Evolutionary conservation across 2,797 vertebrate genomes (phyloP), one percentile per base, ranked within the genome.

Genomic region (Salmo trutta): DNA sequence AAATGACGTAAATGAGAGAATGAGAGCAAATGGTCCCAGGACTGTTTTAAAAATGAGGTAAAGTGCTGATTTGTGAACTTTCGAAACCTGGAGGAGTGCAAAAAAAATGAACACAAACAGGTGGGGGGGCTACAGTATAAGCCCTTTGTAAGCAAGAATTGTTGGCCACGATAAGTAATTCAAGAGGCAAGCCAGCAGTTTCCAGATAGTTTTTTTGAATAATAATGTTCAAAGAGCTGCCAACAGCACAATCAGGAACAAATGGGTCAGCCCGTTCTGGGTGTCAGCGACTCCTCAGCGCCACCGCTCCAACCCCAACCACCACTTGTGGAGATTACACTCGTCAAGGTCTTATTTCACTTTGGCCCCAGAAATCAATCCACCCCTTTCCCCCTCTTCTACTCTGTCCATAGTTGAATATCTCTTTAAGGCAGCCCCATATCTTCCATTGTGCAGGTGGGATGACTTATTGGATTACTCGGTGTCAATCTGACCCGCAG

Each of bases 11-110:
- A 73, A 77, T 19, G 52, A 81, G 79, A 82, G 80, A 83, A 87
- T 78, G 82, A 81, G 85, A 84, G 82, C 70, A 82, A 78, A 56
- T 85, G 84, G 4, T 62, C 85, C 33, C 41, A 36, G 64, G 36
- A 51, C 89, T 80, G 87, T 90, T 88, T 33, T 78, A 85, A 86
- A 82, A 82, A 87, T 52, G 84, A 86, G 73, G 73, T 78, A 86
- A 92, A 90, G 82, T 87, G 88, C 89, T 90, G 90, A 91, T 82
- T 84, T 77, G 79, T 88, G 83, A 89, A 79, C 74, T 80, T 71
- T 67, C 82, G 78, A 62, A 80, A 82, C 73, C 72, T 51, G 82
- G 78, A 86, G 78, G 84, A 88, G 75, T 21, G 59, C 67, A 79
- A 79, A 82, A 84, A 81, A 27, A 10, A 8, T 87, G 79, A 87